phyloP scores from a whole-genome alignment of 2,888 invertebrate species.

The Spodoptera exigua region DNA sequence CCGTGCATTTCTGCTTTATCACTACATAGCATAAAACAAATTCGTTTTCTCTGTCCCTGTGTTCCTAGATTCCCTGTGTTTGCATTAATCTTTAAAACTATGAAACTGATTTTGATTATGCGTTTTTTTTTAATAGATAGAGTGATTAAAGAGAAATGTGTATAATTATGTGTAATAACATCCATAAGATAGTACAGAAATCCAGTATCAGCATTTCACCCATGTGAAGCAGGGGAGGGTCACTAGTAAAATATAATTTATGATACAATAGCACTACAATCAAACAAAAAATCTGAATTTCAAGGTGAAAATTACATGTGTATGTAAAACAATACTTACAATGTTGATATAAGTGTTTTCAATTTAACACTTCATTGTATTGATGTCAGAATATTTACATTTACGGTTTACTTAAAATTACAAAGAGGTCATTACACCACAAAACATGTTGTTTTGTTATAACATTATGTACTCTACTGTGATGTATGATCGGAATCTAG shows the following conservation, averaged over 20 bases:
- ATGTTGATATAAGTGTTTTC: conserved; percentile 30
- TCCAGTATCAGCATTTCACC: no score
- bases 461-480: neutral
- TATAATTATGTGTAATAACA: no score
- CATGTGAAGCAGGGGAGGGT: no score
- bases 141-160: no score
- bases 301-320: neutral
- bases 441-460: neutral
- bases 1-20: neutral
- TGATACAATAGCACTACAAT: neutral
- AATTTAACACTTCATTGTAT: neutral
- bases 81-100: no score
- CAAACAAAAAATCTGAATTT: conserved; percentile 1
- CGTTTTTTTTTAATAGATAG: no score
- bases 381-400: conserved; percentile 20
- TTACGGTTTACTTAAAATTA: conserved; percentile 1
- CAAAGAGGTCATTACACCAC: conserved; percentile 2
- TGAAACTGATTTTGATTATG: no score
- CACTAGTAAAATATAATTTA: neutral
- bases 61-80: no score
- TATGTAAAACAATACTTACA: neutral
- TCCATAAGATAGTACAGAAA: no score
- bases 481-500: no score
- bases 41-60: no score
- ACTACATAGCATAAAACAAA: no score